Conservation (phyloP, 2,888 invertebrate genomes). For the Tiliacea aurago region DNA sequence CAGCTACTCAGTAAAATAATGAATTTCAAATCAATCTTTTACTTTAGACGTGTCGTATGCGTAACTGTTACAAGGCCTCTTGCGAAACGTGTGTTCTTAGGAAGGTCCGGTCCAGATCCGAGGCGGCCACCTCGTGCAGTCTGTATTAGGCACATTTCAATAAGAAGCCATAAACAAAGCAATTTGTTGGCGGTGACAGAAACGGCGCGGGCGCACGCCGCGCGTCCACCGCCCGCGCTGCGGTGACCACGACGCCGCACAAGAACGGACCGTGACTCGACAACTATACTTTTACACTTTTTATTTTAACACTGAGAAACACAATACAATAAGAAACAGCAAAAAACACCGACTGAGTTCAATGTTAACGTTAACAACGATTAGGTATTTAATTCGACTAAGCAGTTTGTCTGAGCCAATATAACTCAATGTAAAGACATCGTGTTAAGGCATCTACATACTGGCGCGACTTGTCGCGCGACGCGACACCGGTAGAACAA, state of each 20-base stretch:
- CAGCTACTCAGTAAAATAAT: slow-evolving; percentile 21
- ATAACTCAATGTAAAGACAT: slow-evolving; percentile 47
- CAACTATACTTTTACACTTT: slow-evolving; percentile 65
- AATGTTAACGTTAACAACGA: slow-evolving; percentile 34
- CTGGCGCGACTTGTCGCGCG: too few relatives aligned
- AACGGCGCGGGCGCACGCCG: slow-evolving; percentile 67
- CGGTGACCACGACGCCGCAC: slow-evolving; percentile 64
- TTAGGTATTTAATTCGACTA: slow-evolving; percentile 37
- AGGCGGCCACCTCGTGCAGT: slow-evolving; percentile 52
- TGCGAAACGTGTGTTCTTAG: slow-evolving; percentile 33
- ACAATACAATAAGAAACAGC: slow-evolving; percentile 63
- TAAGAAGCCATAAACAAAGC: slow-evolving; percentile 79
- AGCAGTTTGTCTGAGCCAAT: slow-evolving; percentile 32
- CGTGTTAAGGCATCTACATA: too few relatives aligned
- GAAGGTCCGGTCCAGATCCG: slow-evolving; percentile 56
- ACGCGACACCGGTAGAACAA: too few relatives aligned
- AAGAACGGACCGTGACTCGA: slow-evolving; percentile 69
- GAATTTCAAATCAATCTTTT: slow-evolving; percentile 30
- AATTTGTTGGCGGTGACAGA: slow-evolving; percentile 76
- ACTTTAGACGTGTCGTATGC: slow-evolving; percentile 11
- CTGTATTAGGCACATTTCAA: slow-evolving; percentile 73
- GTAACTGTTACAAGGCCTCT: slow-evolving; percentile 50
- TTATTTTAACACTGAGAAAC: slow-evolving; percentile 65
- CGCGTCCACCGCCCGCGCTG: slow-evolving; percentile 56
- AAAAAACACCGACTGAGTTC: slow-evolving; percentile 33